Conservation (phyloP, 2,888 invertebrate genomes). For the Galerucella pusilla region DNA sequence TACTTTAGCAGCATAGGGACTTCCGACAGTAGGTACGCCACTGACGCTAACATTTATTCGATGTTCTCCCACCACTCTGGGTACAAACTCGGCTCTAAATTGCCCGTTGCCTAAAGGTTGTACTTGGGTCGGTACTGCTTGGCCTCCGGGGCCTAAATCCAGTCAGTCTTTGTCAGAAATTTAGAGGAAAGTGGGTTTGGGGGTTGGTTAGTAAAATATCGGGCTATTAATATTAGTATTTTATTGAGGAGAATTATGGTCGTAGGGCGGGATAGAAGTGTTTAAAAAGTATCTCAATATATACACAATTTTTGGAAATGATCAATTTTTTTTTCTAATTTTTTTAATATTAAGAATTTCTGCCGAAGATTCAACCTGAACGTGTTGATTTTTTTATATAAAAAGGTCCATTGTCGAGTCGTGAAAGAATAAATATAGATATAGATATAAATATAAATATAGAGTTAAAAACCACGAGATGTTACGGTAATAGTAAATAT, state of each 20-base stretch:
- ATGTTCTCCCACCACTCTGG: conserved; percentile 91
- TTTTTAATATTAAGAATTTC: too few species aligned
- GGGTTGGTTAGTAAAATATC: conserved; percentile 8
- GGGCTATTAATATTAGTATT: not conserved
- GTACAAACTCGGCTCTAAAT: conserved; percentile 92
- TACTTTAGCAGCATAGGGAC: conserved; percentile 94
- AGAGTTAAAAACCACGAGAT: too few species aligned
- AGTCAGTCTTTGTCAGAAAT: conserved; percentile 40
- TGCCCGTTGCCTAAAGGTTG: conserved; percentile 84
- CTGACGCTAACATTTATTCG: conserved; percentile 88
- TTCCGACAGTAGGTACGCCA: conserved; percentile 86
- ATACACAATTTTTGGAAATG: too few species aligned
- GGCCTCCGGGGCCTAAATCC: conserved; percentile 87
- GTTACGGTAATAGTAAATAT: too few species aligned
- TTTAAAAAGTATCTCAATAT: too few species aligned
- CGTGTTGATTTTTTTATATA: too few species aligned
- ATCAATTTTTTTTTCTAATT: too few species aligned
- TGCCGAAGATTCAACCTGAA: too few species aligned
- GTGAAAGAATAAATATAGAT: too few species aligned
- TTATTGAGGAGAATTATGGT: not conserved
- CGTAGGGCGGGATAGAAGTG: too few species aligned
- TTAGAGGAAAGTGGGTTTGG: conserved; percentile 6
- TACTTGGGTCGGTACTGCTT: conserved; percentile 90
- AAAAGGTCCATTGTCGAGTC: too few species aligned
- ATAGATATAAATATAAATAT: too few species aligned